phyloP scores from a whole-genome alignment of 2,888 invertebrate genomes.

The Lepidochitona cinerea region DNA sequence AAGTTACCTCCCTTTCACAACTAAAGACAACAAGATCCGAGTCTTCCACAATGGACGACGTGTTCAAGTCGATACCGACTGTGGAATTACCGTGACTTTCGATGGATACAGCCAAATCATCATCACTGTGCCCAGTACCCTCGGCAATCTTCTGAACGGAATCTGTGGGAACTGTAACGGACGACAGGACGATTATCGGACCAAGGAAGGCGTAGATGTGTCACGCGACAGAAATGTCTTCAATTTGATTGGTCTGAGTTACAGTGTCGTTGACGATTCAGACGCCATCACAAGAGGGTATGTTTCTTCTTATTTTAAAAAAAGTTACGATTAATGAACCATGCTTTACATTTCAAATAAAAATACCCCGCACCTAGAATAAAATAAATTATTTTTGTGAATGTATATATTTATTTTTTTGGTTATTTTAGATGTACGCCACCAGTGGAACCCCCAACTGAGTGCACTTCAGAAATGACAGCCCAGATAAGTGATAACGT shows the following conservation, averaged over 20 bases:
- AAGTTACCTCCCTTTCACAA: constrained; percentile 21
- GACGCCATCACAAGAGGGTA: constrained; percentile 1
- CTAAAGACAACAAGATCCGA: constrained; percentile 12
- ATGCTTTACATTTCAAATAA: no score
- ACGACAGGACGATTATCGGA: constrained; percentile 31
- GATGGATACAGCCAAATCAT: constrained; percentile 34
- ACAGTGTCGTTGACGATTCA: constrained; percentile 41
- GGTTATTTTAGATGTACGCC: constrained; percentile 11
- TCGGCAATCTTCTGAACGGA: constrained; percentile 30
- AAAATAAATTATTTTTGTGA: no score
- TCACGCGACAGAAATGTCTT: constrained; percentile 16
- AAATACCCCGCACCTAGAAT: no score
- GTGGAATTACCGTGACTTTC: constrained; percentile 37
- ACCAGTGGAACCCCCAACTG: background rate
- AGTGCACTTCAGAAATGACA: background rate
- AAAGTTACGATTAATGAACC: no score
- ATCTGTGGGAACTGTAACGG: constrained; percentile 50
- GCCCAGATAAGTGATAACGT: background rate
- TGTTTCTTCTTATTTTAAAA: no score
- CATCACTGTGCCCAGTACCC: constrained; percentile 29
- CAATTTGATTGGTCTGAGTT: constrained; percentile 34
- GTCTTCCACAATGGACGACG: constrained; percentile 22
- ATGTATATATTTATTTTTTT: no score
- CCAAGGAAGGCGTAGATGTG: constrained; percentile 32
- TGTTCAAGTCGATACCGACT: constrained; percentile 28